Evolutionary conservation across 2,888 invertebrate species (phyloP).

Genomic region (Tipula unca): DNA sequence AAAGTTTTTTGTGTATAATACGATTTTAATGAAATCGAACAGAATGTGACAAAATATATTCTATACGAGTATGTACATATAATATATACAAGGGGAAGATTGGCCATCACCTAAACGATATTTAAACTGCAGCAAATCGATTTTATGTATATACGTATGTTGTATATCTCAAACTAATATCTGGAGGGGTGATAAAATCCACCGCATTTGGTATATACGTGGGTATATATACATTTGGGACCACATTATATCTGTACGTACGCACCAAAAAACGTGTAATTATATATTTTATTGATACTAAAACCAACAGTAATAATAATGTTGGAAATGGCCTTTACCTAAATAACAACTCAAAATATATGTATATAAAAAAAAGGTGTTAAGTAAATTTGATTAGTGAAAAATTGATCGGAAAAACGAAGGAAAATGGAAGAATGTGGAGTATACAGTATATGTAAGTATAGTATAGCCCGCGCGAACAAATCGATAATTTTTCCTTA

Average conservation of each 20-base stretch:
- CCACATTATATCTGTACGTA: neutral
- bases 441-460: neutral
- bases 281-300: neutral
- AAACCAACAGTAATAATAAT: neutral
- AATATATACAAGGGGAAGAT: neutral
- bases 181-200: neutral
- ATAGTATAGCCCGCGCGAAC: neutral
- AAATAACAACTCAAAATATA: neutral
- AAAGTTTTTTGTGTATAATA: neutral
- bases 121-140: constrained; percentile 8
- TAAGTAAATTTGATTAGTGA: neutral
- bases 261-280: neutral
- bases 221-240: neutral
- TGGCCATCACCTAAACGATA: neutral
- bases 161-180: neutral
- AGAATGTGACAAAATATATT: neutral
- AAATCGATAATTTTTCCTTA: neutral
- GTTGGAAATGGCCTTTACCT: neutral
- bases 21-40: neutral
- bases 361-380: neutral
- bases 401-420: neutral
- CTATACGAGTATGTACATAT: neutral
- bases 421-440: neutral
- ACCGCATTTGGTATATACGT: neutral
- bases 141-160: neutral